Conservation (phyloP, 35 echinoderm and acorn worm genomes). For the Amphiura filiformis region DNA sequence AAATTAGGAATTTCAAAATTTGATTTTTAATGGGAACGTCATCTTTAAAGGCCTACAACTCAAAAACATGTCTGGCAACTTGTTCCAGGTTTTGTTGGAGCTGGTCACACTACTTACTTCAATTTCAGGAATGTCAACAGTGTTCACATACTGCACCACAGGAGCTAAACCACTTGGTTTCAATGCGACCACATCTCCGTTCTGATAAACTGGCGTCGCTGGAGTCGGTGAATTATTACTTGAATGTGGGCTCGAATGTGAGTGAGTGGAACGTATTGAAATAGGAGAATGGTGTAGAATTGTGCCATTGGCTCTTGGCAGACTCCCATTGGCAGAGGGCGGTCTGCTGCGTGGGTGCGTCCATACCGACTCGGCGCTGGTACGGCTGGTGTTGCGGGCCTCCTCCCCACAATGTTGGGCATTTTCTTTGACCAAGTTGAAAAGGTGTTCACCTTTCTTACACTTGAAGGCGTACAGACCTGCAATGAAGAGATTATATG, state of each 20-base stretch:
- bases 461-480: constrained; percentile 98
- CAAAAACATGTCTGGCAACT: too few species aligned
- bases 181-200: background rate
- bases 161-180: background rate
- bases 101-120: too few species aligned
- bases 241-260: background rate
- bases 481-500: constrained; percentile 27
- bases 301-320: background rate
- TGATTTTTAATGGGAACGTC: too few species aligned
- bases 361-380: background rate
- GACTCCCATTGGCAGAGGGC: background rate
- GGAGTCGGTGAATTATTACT: background rate
- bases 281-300: constrained; percentile 5
- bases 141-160: background rate
- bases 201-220: background rate
- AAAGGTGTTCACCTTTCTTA: constrained; percentile 74
- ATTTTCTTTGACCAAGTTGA: constrained; percentile 78
- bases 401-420: constrained; percentile 51
- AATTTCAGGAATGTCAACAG: background rate
- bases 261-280: background rate
- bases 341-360: background rate
- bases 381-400: constrained; percentile 1
- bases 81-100: too few species aligned
- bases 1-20: too few species aligned
- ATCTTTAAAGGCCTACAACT: too few species aligned